Conservation (phyloP, 2,888 invertebrate species). For the Cactoblastis cactorum region DNA sequence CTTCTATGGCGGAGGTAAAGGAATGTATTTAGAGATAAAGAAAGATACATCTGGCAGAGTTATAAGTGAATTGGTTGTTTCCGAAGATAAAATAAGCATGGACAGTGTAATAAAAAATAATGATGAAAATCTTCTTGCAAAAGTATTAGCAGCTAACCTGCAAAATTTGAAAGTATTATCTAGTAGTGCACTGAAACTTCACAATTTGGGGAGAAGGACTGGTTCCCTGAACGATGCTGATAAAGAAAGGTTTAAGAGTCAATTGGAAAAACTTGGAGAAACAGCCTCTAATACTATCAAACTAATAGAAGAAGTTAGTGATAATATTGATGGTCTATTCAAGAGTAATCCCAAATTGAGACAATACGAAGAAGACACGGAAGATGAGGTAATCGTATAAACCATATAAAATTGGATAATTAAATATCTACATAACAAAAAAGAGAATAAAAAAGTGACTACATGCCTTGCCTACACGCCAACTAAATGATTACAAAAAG, state of each 20-base stretch:
- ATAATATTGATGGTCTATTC: conserved; percentile 69
- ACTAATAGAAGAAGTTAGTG: conserved; percentile 73
- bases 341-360: conserved; percentile 53
- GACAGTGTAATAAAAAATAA: conserved; percentile 60
- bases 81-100: conserved; percentile 63
- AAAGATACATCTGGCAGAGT: conserved; percentile 74
- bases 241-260: conserved; percentile 76
- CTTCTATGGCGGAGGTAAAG: conserved; percentile 86
- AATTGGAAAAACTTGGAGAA: conserved; percentile 76
- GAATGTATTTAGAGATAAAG: conserved; percentile 82
- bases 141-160: conserved; percentile 75
- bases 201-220: conserved; percentile 79
- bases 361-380: conserved; percentile 37
- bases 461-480: no score
- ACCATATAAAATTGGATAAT: neutral
- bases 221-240: conserved; percentile 77
- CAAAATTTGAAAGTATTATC: conserved; percentile 80
- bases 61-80: conserved; percentile 68
- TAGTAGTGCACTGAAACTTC: conserved; percentile 78
- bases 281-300: conserved; percentile 79
- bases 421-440: neutral
- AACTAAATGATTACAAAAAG: no score
- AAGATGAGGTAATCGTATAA: conserved; percentile 49
- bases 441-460: neutral
- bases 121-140: conserved; percentile 59